phyloP scores from a whole-genome alignment of 2,888 invertebrate species.

The Luffia ferchaultella region DNA sequence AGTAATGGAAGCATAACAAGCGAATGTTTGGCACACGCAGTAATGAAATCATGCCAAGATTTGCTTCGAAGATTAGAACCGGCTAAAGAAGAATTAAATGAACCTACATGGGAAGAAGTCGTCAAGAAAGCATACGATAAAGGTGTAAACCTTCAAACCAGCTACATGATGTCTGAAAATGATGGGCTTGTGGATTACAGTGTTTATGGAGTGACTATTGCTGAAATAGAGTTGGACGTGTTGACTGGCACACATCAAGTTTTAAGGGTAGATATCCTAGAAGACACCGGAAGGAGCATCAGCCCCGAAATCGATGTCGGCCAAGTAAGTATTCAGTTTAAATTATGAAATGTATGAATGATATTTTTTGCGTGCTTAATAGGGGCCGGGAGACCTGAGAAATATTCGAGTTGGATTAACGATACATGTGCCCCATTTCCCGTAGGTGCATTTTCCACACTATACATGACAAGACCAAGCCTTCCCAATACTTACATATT shows the following conservation, averaged over 20 bases:
- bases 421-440: too few relatives aligned
- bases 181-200: slow-evolving; percentile 46
- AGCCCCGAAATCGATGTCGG: slow-evolving; percentile 74
- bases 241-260: slow-evolving; percentile 72
- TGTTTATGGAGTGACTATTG: slow-evolving; percentile 67
- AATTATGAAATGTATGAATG: too few relatives aligned
- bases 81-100: slow-evolving; percentile 34
- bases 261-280: slow-evolving; percentile 68
- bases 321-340: slow-evolving; percentile 57
- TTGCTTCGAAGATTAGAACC: slow-evolving; percentile 50
- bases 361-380: too few relatives aligned
- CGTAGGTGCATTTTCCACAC: too few relatives aligned
- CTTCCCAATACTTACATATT: too few relatives aligned
- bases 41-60: slow-evolving; percentile 58
- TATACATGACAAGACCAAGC: too few relatives aligned
- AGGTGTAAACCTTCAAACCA: slow-evolving; percentile 62
- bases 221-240: slow-evolving; percentile 76
- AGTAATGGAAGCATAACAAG: slow-evolving; percentile 78
- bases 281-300: slow-evolving; percentile 73
- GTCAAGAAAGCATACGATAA: slow-evolving; percentile 52
- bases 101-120: slow-evolving; percentile 59
- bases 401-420: too few relatives aligned
- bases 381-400: too few relatives aligned
- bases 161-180: slow-evolving; percentile 43
- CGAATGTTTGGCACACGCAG: slow-evolving; percentile 71